Conservation (phyloP, 2,888 invertebrate species). For the Pterostichus niger region DNA sequence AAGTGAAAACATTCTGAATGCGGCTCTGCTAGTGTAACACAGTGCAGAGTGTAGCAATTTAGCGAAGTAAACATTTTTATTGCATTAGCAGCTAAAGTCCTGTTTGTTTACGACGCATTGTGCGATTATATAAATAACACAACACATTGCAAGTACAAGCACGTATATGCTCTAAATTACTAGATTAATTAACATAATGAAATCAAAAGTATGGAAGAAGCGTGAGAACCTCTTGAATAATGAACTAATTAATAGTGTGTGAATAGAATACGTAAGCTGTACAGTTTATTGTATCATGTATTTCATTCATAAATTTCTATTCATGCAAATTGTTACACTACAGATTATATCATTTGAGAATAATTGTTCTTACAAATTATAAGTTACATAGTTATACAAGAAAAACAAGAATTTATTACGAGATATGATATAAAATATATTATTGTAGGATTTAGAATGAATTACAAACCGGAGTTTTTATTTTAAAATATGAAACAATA, state of each 20-base stretch:
- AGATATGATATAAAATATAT: neutral
- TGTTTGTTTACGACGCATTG: slow-evolving; percentile 18
- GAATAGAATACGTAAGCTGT: slow-evolving; percentile 22
- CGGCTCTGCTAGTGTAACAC: too few relatives aligned
- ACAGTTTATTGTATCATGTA: slow-evolving; percentile 5
- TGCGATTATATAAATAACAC: slow-evolving; percentile 27
- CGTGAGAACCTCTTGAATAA: slow-evolving; percentile 37
- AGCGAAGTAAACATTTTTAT: slow-evolving; percentile 30
- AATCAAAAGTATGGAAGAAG: slow-evolving; percentile 44
- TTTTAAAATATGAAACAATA: too few relatives aligned
- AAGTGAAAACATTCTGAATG: too few relatives aligned
- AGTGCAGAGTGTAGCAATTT: neutral
- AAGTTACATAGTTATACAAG: neutral
- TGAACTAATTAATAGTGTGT: slow-evolving; percentile 46
- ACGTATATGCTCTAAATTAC: slow-evolving; percentile 17
- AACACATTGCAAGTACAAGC: slow-evolving; percentile 20
- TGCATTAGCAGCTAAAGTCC: slow-evolving; percentile 23
- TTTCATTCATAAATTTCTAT: slow-evolving; percentile 22
- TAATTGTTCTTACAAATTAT: neutral
- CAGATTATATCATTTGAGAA: slow-evolving; percentile 40
- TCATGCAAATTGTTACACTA: slow-evolving; percentile 5
- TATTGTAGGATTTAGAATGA: too few relatives aligned
- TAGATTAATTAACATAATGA: slow-evolving; percentile 30
- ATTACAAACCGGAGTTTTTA: too few relatives aligned
- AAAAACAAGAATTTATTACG: neutral